Conservation (phyloP, 2,113 vertebrate species). For the Catharus bicknelli region DNA sequence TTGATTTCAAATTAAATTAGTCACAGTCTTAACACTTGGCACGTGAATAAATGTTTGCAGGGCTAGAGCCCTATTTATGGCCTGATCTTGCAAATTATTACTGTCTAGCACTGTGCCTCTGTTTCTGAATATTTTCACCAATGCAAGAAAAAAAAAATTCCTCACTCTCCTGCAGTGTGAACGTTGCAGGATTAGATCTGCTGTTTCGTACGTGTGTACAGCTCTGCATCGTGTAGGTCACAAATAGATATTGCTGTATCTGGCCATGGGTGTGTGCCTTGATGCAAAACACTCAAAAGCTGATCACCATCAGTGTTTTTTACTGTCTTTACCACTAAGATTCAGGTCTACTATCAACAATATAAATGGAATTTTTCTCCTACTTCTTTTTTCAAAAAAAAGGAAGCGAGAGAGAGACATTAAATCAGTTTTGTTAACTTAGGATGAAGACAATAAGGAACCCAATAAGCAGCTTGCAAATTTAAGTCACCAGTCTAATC, state of each 20-base stretch:
- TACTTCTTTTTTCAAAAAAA: background rate
- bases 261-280: background rate
- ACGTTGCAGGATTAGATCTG: background rate
- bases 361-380: background rate
- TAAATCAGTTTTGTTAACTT: slow-evolving; percentile 3
- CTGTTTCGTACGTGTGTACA: background rate
- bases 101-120: slow-evolving; percentile 24
- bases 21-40: slow-evolving; percentile 60
- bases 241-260: background rate
- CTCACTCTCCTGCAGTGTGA: background rate
- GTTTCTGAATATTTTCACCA: background rate
- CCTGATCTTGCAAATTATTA: slow-evolving; percentile 52
- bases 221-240: background rate
- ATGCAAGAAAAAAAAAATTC: background rate
- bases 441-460: background rate
- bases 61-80: slow-evolving; percentile 55
- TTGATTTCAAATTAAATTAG: slow-evolving; percentile 62
- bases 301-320: background rate
- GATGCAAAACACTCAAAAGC: background rate
- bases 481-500: slow-evolving; percentile 50
- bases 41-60: slow-evolving; percentile 55
- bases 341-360: background rate
- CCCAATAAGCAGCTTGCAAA: slow-evolving; percentile 30
- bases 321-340: background rate
- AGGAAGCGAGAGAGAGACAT: background rate